A percentile compares a stretch with the other conserved stretches of the same genome.
phyloP scores from a whole-genome alignment of 2,113 vertebrate species.

The Cryptoleucopteryx plumbea region DNA sequence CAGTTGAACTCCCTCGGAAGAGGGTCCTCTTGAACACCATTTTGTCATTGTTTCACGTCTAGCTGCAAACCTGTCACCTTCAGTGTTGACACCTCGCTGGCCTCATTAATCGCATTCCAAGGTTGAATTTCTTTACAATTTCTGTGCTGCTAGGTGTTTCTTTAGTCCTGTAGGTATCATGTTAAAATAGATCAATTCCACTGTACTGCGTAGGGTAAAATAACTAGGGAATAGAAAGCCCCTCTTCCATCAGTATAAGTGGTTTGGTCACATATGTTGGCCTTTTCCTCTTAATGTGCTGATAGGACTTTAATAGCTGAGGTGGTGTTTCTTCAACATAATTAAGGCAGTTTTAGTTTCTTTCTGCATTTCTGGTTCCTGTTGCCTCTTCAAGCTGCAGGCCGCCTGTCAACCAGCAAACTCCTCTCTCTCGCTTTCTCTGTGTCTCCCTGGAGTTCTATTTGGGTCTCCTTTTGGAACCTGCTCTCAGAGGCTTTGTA shows the following conservation, averaged over 20 bases:
- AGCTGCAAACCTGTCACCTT: neutral
- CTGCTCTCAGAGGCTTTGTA: neutral
- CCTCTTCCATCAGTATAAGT: neutral
- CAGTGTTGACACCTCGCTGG: neutral
- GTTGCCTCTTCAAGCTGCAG: neutral
- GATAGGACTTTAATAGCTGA: neutral
- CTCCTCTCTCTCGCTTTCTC: neutral
- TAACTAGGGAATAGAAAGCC: neutral
- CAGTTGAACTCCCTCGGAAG: neutral
- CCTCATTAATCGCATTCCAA: neutral
- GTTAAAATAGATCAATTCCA: neutral
- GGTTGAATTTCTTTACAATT: neutral
- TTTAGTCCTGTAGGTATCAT: neutral
- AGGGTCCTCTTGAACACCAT: neutral
- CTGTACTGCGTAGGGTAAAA: neutral
- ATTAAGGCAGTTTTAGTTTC: neutral
- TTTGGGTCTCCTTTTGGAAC: neutral
- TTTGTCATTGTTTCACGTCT: neutral
- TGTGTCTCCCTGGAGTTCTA: neutral
- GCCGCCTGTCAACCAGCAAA: neutral
- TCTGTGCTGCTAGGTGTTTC: neutral
- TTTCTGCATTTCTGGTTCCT: neutral
- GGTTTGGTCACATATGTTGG: neutral
- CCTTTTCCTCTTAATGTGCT: neutral
- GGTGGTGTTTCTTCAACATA: neutral